Conservation (phyloP, 2,888 invertebrate genomes). For the Apamea epomidion region DNA sequence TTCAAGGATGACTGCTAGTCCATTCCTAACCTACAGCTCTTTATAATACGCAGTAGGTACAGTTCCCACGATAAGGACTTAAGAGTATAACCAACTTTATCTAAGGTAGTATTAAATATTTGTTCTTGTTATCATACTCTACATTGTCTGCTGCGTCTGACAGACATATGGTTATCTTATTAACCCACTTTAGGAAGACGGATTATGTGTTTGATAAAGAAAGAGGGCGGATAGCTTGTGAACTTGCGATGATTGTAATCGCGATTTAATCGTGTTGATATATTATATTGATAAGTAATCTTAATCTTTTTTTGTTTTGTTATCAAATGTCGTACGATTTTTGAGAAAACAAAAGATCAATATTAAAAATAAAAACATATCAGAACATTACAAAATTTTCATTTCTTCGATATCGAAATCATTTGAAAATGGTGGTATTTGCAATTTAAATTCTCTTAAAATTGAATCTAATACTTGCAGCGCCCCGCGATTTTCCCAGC, state of each 20-base stretch:
- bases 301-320: background rate
- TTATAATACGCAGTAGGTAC: slow-evolving; percentile 25
- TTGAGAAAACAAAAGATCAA: background rate
- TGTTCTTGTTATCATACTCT: slow-evolving; percentile 53
- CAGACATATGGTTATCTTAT: slow-evolving; percentile 52
- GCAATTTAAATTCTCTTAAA: background rate
- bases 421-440: background rate
- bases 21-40: background rate
- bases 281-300: background rate
- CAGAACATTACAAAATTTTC: background rate
- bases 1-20: slow-evolving; percentile 17
- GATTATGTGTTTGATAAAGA: slow-evolving; percentile 52
- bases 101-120: slow-evolving; percentile 51
- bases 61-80: slow-evolving; percentile 59
- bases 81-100: slow-evolving; percentile 41
- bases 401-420: background rate
- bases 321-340: background rate
- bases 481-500: background rate
- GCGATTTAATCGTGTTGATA: slow-evolving; percentile 22
- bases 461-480: background rate
- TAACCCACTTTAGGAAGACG: slow-evolving; percentile 58
- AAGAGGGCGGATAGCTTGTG: slow-evolving; percentile 21
- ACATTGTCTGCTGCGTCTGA: slow-evolving; percentile 40
- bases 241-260: slow-evolving; percentile 33
- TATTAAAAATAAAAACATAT: too few species aligned